phyloP scores from a whole-genome alignment of 2,113 vertebrate species.

The Tretioscincus oriximinensis region DNA sequence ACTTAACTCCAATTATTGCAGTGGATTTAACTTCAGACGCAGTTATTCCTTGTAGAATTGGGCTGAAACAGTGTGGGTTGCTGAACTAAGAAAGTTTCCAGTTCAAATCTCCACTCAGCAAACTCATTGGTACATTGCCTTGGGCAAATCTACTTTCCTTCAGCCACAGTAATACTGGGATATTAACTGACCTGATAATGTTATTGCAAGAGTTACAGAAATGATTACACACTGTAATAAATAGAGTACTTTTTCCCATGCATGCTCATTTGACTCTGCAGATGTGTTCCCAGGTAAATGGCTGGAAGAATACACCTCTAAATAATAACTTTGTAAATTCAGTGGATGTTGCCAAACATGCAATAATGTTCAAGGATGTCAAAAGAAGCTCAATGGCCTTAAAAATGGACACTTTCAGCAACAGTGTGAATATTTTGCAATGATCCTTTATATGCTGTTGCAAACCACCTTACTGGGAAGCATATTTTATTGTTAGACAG shows the following conservation, averaged over 20 bases:
- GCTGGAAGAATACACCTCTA: background rate
- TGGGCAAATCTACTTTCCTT: background rate
- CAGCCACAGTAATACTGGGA: background rate
- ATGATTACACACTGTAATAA: background rate
- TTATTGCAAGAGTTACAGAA: background rate
- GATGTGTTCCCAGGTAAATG: too few species aligned
- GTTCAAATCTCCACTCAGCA: background rate
- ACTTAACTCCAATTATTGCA: background rate
- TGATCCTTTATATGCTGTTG: background rate
- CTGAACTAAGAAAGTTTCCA: background rate
- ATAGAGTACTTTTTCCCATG: too few species aligned
- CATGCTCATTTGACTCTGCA: too few species aligned
- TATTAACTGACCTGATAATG: background rate
- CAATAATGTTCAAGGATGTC: background rate
- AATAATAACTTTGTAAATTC: background rate
- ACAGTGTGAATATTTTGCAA: fast-evolving
- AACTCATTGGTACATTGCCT: background rate
- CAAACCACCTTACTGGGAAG: background rate
- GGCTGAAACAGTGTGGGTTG: background rate
- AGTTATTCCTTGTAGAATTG: background rate
- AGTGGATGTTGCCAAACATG: background rate
- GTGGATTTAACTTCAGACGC: background rate
- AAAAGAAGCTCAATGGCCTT: background rate
- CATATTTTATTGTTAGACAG: background rate
- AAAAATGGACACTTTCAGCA: background rate